phyloP scores from a whole-genome alignment of 2,113 vertebrate genomes.

The Sinocyclocheilus anshuiensis region DNA sequence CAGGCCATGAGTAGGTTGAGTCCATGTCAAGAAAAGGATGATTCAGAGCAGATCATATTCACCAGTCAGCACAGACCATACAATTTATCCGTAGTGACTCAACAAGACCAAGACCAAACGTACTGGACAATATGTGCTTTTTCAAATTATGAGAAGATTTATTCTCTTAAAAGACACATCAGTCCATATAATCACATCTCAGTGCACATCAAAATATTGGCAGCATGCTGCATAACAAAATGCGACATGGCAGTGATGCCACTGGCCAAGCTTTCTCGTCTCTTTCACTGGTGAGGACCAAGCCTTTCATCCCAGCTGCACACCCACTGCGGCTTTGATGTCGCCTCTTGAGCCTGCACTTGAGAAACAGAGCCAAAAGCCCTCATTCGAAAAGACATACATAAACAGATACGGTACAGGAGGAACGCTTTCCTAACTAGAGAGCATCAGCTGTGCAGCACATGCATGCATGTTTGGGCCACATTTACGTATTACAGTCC shows the following conservation, averaged over 20 bases:
- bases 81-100: neutral
- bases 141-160: neutral
- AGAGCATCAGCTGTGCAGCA: constrained; percentile 43
- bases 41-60: neutral
- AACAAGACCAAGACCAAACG: neutral
- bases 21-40: neutral
- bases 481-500: neutral
- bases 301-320: constrained; percentile 57
- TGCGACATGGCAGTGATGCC: neutral
- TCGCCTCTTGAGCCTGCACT: constrained; percentile 52
- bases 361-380: constrained; percentile 50
- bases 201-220: neutral
- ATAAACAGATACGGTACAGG: constrained; percentile 4
- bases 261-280: neutral
- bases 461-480: neutral
- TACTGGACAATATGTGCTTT: neutral
- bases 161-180: neutral
- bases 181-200: neutral
- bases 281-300: constrained; percentile 38
- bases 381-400: constrained; percentile 18
- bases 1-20: neutral
- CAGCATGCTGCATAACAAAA: neutral
- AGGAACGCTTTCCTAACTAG: constrained; percentile 15
- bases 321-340: constrained; percentile 62
- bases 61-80: neutral